These are phyloP conservation scores for Didymodactylos carnosus DNA, from an alignment of 2,888 invertebrate species.

Conservation along the genomic window DNA sequence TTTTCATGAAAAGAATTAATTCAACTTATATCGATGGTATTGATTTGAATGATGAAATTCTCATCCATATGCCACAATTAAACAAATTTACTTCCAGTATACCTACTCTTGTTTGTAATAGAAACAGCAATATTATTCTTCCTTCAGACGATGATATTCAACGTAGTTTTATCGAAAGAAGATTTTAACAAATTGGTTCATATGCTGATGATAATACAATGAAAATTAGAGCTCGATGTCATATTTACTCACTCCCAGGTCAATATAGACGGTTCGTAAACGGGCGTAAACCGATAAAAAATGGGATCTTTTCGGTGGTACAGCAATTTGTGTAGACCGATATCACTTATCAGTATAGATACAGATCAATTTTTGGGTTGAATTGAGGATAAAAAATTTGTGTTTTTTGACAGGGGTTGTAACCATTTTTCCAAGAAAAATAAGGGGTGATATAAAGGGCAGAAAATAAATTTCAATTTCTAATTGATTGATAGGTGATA, in stretches of 20 bases:
- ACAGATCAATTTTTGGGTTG: no score
- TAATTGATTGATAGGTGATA: no score
- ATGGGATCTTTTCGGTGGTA: no score
- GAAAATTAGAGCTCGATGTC: neutral
- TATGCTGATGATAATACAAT: neutral
- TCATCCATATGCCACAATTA: neutral
- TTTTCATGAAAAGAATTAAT: neutral
- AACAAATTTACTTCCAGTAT: neutral
- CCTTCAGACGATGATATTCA: neutral
- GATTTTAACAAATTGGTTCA: neutral
- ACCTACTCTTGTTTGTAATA: neutral
- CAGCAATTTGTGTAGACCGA: no score
- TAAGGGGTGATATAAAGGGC: no score
- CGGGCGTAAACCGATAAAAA: no score
- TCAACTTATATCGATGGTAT: neutral
- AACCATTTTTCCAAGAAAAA: no score
- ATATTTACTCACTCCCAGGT: neutral
- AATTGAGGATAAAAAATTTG: no score
- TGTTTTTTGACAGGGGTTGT: no score
- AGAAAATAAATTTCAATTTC: no score
- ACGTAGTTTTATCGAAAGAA: neutral
- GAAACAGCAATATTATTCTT: neutral
- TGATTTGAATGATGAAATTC: neutral
- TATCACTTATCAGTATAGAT: no score
- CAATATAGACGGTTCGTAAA: no score